These are phyloP conservation scores for Pelmatolapia mariae DNA, from an alignment of 2,113 vertebrate genomes.

Conservation along the genomic window DNA sequence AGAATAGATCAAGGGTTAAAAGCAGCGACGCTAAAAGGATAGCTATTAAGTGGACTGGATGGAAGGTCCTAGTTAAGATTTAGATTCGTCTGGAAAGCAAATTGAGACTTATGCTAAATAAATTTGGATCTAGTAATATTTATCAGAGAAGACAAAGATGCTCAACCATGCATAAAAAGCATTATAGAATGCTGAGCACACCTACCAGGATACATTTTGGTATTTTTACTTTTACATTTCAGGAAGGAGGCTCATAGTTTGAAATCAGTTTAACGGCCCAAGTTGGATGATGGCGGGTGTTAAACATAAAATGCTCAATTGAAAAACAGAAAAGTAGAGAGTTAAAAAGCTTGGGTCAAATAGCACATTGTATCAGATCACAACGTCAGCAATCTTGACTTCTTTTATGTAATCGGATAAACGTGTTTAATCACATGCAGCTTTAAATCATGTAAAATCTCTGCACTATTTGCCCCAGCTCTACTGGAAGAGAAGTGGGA, in stretches of 20 bases:
- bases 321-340: not conserved
- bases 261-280: not conserved
- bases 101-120: not conserved
- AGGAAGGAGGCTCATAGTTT: conserved; percentile 51
- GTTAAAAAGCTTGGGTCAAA: conserved; percentile 18
- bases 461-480: conserved; percentile 18
- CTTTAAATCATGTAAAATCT: not conserved
- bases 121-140: not conserved
- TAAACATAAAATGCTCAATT: not conserved
- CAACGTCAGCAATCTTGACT: not conserved
- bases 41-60: conserved; percentile 43
- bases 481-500: not conserved
- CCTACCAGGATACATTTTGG: not conserved
- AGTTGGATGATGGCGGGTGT: not conserved
- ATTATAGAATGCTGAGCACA: not conserved
- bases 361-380: not conserved
- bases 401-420: not conserved
- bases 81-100: not conserved
- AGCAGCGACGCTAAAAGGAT: not conserved
- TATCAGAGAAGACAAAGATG: not conserved
- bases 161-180: not conserved
- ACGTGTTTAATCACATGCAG: not conserved
- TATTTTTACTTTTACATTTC: not conserved
- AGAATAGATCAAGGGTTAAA: not conserved
- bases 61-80: not conserved